Evolutionary conservation across 2,113 vertebrate genomes (phyloP), one percentile per base, ranked within the genome.

Genomic region (Agelaius tricolor): DNA sequence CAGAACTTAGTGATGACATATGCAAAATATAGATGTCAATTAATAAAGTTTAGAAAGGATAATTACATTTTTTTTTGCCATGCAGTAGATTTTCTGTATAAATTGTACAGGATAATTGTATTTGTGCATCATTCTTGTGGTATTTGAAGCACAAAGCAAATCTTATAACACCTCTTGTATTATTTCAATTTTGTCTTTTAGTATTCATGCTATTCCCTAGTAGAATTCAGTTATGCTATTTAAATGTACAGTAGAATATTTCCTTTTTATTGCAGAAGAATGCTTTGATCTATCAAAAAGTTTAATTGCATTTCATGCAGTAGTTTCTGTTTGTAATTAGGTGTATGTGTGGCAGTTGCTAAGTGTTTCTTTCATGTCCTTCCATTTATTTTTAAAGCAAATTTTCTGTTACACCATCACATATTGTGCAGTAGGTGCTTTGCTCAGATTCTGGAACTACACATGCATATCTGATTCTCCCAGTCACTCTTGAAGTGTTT

Each of bases 231-330:
- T 89, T 93, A 83, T 79, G n/a, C 30, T 91, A 74, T 73, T 97
- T 95, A 97, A 96, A 90, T 80, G 57, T 75, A 31, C 43, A 89
- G 89, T 37, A 75, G 49, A 75, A 87, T 66, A 71, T 92, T 94
- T 82, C 74, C 28, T 93, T 96, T 97, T 93, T 77, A 67, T 93
- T 95, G 68, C 73, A 84, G 65, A 97, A 94, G 71, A 96, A 96
- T 83, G 82, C 92, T 98, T 98, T 98, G 97, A 97, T 98, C 93
- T 97, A 94, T 86, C 74, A 85, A 83, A 95, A 97, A 97, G 67
- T 96, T 95, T 97, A 97, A 97, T 97, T 98, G 87, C 71, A 94
- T 97, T 97, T 97, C 71, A 97, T 90, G 91, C 54, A 94, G 88
- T 96, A 83, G 73, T 93, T 97, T 89, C 57, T 96, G 66, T 96